These are phyloP conservation scores for Lepilemur septentrionalis DNA, from an alignment of 2,797 vertebrate species.

Conservation along the genomic window DNA sequence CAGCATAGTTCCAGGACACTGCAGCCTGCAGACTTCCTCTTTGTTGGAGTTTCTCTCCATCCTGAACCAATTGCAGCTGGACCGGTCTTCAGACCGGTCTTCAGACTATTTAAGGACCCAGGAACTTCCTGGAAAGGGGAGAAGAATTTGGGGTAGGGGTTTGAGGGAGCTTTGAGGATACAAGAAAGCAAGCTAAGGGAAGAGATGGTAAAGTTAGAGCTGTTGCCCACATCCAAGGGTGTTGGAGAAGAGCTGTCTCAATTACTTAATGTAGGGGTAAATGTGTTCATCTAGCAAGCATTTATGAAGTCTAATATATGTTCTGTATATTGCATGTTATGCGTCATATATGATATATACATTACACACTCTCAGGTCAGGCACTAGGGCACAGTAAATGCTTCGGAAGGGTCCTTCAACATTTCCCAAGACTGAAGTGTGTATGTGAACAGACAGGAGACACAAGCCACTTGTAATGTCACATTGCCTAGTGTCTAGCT, in stretches of 20 bases:
- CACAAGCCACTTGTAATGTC: not conserved
- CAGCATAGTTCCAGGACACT: not conserved
- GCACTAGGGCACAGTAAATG: not conserved
- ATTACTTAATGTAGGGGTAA: not conserved
- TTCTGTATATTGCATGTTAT: not conserved
- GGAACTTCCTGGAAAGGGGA: not conserved
- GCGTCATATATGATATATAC: not conserved
- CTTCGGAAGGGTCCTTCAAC: not conserved
- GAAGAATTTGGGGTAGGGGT: not conserved
- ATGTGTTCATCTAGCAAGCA: not conserved
- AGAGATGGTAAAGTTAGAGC: not conserved
- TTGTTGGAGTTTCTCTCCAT: not conserved
- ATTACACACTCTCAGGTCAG: not conserved
- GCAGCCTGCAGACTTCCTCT: not conserved
- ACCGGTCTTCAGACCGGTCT: not conserved
- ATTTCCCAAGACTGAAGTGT: not conserved
- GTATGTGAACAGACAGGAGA: not conserved
- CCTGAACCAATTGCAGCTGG: not conserved
- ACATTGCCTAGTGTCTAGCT: not conserved
- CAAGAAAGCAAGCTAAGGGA: not conserved
- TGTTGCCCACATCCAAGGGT: not conserved
- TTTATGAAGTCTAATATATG: not conserved
- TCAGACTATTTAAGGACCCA: not conserved
- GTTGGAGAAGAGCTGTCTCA: not conserved
- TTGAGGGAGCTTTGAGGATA: not conserved